Evolutionary conservation across 2,888 invertebrate species (phyloP).

Genomic region (Rotaria socialis): DNA sequence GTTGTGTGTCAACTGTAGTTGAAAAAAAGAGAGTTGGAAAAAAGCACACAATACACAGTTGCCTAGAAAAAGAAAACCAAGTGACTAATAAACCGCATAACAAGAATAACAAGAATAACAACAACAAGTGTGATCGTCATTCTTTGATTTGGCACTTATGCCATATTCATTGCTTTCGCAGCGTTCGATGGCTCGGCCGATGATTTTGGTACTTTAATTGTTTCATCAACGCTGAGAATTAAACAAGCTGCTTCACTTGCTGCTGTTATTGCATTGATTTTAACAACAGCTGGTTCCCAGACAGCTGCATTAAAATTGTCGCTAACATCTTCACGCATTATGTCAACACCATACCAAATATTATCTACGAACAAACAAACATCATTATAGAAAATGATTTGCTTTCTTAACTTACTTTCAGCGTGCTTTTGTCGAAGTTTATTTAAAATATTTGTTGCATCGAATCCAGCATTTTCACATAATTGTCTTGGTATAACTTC

Average conservation of each 20-base stretch:
- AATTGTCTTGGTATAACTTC: conserved; percentile 94
- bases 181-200: conserved; percentile 43
- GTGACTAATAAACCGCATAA: neutral
- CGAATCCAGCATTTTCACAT: conserved; percentile 97
- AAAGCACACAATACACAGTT: neutral
- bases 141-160: neutral
- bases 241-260: conserved; percentile 90
- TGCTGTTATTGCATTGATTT: conserved; percentile 92
- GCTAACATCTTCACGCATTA: conserved; percentile 82
- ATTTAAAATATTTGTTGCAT: conserved; percentile 93
- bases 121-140: neutral
- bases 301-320: conserved; percentile 89
- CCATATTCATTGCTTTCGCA: conserved; percentile 25
- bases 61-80: neutral
- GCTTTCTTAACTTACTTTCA: conserved; percentile 66
- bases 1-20: neutral
- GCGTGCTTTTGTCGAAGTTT: conserved; percentile 92
- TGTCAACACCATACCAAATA: conserved; percentile 81
- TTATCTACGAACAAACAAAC: neutral
- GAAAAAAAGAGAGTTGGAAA: neutral
- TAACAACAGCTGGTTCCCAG: conserved; percentile 95
- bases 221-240: conserved; percentile 93
- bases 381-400: neutral
- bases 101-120: neutral
- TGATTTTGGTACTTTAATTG: conserved; percentile 77